Evolutionary conservation across 2,888 invertebrate genomes (phyloP).

Genomic region (Andrena chrysosceles): DNA sequence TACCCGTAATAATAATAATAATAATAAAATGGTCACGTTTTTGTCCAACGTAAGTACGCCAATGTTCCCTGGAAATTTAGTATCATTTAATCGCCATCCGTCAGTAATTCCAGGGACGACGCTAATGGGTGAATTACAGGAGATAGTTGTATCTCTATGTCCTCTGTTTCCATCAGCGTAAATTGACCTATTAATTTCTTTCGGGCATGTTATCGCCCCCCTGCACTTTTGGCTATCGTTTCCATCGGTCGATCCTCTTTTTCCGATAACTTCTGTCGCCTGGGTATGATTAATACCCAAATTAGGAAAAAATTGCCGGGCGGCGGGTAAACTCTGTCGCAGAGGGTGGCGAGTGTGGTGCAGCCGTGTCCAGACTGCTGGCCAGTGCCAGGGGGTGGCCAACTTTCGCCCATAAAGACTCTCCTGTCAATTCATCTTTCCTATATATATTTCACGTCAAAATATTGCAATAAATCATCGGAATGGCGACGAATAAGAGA

Average conservation of each 20-base stretch:
- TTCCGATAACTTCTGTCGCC: slow-evolving; percentile 36
- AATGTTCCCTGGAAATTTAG: no score
- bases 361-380: slow-evolving; percentile 55
- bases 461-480: slow-evolving; percentile 84
- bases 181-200: slow-evolving; percentile 15
- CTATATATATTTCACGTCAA: slow-evolving; percentile 82
- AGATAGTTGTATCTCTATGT: background rate
- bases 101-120: no score
- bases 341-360: slow-evolving; percentile 53
- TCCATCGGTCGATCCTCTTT: slow-evolving; percentile 2
- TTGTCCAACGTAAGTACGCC: no score
- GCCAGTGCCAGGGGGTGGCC: slow-evolving; percentile 73
- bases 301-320: slow-evolving; percentile 74
- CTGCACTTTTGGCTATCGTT: background rate
- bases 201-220: background rate
- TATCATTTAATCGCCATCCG: no score
- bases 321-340: slow-evolving; percentile 32
- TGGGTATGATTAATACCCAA: slow-evolving; percentile 67
- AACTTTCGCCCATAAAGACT: slow-evolving; percentile 81
- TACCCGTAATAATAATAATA: no score
- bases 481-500: slow-evolving; percentile 74
- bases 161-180: slow-evolving; percentile 17
- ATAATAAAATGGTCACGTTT: no score
- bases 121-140: background rate
- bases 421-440: slow-evolving; percentile 83